Evolutionary conservation across 2,113 vertebrate genomes (phyloP), one percentile per base, ranked within the genome.

Genomic region (Mustelus asterias): DNA sequence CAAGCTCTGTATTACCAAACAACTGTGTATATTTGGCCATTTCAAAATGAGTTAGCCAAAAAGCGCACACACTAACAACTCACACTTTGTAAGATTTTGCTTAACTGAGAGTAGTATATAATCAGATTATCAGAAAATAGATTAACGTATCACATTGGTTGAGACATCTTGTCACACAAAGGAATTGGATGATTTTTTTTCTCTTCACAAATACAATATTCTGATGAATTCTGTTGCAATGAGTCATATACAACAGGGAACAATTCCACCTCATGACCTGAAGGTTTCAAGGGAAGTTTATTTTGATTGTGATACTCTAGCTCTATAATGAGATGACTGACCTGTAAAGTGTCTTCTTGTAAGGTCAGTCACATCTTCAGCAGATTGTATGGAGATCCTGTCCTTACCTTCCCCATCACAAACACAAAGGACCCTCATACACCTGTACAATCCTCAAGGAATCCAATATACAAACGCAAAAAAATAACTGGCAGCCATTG

Each of bases 11-110:
- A 63, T 13, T 63, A 63, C 60, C 60, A 63, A 13, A 63, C 48
- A 26, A 44, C 48, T 26, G 7, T 18, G 24, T 54, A 54, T 88
- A 88, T 54, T 2, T 92, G 29, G 14, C 13, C 18, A 5, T 63
- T 92, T 92, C 58, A 92, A 92, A 16, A n/a, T 65, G 29, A 63
- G 89, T 92, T 60, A n/a, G 33, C 60, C 54, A 92, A 92, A 92
- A 92, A 26, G 14, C 24, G 11, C 6, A 60, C 29, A 33, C 54
- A 48, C 16, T 90, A 60, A 63, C 13, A 63, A 63, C 16, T 29
- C 20, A 18, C 18, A 92, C 33, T 92, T 60, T 33, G 26, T n/a
- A 58, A 58, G 26, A 90, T 2, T 60, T 26, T n/a, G 24, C 26
- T 89, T 63, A 0, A 63, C 14, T 8, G 89, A 92, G 58, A 63